Conservation (phyloP, 2,888 invertebrate species). For the Oligia fasciuncula region DNA sequence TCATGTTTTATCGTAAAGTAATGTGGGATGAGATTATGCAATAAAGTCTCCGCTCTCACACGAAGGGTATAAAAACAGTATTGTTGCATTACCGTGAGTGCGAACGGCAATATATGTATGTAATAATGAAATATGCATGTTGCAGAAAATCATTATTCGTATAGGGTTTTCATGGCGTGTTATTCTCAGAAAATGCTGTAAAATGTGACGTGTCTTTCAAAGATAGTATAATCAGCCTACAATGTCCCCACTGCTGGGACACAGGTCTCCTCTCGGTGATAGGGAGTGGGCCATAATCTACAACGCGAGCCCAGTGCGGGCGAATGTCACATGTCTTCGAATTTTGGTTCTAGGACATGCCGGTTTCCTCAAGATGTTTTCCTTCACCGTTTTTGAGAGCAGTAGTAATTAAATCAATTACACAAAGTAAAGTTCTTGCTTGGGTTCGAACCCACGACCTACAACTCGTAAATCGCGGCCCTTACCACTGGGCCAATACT, state of each 20-base stretch:
- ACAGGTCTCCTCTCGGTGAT: background rate
- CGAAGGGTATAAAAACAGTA: conserved; percentile 56
- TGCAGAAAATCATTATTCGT: conserved; percentile 53
- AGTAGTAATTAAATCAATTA: too few species aligned
- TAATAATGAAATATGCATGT: conserved; percentile 56
- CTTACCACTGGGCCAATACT: background rate
- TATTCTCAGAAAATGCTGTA: background rate
- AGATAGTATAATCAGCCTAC: background rate
- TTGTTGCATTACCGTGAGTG: conserved; percentile 54
- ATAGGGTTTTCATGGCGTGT: conserved; percentile 47
- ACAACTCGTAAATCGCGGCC: background rate
- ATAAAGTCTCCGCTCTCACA: conserved; percentile 36
- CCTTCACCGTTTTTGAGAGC: background rate
- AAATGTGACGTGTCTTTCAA: background rate
- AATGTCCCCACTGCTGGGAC: too few species aligned
- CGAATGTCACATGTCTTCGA: background rate
- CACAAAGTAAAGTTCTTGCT: too few species aligned
- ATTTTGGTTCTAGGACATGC: background rate
- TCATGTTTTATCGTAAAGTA: conserved; percentile 36
- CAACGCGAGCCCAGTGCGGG: too few species aligned
- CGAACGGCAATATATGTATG: conserved; percentile 47
- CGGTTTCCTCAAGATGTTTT: background rate
- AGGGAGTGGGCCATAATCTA: background rate
- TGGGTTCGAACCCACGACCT: background rate
- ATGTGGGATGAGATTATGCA: conserved; percentile 44